phyloP scores from a whole-genome alignment of 1,140 invertebrate genomes.

The Megalonaias nervosa region DNA sequence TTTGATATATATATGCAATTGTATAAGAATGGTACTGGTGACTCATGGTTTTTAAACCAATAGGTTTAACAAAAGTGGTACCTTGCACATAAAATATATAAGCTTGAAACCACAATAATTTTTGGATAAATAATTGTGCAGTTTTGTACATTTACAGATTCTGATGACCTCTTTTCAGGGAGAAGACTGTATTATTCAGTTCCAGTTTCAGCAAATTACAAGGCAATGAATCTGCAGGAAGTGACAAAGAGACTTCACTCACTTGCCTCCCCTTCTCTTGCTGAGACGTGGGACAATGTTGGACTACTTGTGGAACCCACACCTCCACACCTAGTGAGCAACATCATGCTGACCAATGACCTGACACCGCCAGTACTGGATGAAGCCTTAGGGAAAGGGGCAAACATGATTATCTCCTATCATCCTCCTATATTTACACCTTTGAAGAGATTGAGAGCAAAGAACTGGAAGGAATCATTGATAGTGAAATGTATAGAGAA shows the following conservation, averaged over 20 bases:
- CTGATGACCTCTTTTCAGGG: too few species aligned
- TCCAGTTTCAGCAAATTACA: too few species aligned
- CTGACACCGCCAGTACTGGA: conserved; percentile 85
- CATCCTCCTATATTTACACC: conserved; percentile 95
- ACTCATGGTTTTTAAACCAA: too few species aligned
- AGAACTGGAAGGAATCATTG: conserved; percentile 86
- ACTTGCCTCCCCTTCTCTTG: conserved; percentile 81
- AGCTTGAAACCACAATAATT: too few species aligned
- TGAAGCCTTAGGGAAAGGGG: conserved; percentile 81
- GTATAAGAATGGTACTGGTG: too few species aligned
- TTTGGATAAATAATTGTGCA: too few species aligned
- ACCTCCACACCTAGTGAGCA: conserved; percentile 66
- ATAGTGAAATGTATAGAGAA: conserved; percentile 87
- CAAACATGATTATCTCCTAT: conserved; percentile 92
- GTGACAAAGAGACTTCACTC: conserved; percentile 74
- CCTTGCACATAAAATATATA: too few species aligned
- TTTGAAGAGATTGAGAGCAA: conserved; percentile 82
- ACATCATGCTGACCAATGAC: conserved; percentile 94
- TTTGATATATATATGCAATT: too few species aligned
- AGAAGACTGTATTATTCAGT: too few species aligned
- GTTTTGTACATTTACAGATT: too few species aligned
- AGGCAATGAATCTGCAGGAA: too few species aligned
- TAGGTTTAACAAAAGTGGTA: too few species aligned
- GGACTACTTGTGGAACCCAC: conserved; percentile 90
- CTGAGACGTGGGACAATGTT: conserved; percentile 96